Percentiles rank a stretch among this genome's conserved stretches.
phyloP scores from a whole-genome alignment of 2,113 vertebrate species.

The Scatophagus argus region DNA sequence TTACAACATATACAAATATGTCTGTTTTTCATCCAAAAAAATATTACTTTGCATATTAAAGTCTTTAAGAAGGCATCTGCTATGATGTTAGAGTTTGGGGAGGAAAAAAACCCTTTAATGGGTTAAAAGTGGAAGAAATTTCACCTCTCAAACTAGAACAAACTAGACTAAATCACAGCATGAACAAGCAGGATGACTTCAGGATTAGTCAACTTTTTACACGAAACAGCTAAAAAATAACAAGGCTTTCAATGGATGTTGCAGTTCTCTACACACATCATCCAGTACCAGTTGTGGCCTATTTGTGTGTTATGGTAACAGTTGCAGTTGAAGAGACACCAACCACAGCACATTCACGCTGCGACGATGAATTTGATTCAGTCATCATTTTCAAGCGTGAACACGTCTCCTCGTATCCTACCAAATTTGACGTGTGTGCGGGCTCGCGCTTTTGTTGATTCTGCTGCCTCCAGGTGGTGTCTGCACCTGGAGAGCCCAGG shows the following conservation, averaged over 20 bases:
- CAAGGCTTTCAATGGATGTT: neutral
- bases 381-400: neutral
- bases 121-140: no score
- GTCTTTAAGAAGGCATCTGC: no score
- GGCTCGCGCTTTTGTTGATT: constrained; percentile 1
- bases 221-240: no score
- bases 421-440: neutral
- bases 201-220: neutral
- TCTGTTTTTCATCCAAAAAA: no score
- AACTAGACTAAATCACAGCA: no score
- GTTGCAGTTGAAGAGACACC: neutral
- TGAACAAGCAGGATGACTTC: no score
- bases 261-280: neutral
- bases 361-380: neutral
- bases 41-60: neutral
- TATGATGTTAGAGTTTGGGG: no score
- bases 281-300: neutral
- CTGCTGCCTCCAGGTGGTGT: constrained; percentile 78
- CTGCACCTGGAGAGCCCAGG: constrained; percentile 58
- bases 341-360: neutral
- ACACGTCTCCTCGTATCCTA: neutral
- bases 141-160: no score
- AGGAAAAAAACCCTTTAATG: no score
- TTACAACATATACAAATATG: no score
- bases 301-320: neutral